Evolutionary conservation across 2,797 vertebrate species (phyloP), one percentile per base, ranked within the genome.

Genomic region (Morus bassanus): DNA sequence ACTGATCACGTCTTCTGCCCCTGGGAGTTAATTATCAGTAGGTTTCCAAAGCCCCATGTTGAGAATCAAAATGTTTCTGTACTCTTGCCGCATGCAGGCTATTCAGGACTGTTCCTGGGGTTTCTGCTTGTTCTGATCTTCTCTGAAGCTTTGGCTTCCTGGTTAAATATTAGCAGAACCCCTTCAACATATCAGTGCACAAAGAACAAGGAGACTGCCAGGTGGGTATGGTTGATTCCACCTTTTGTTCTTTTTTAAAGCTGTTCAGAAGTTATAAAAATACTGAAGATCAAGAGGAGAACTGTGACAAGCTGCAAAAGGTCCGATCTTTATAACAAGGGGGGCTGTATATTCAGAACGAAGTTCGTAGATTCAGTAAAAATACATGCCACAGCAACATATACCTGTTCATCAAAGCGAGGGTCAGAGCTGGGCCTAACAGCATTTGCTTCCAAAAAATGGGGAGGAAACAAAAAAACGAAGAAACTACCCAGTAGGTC

Each of bases 101-200:
- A 64, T 70, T 92, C 67, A 33, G 51, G 59, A 60, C 59, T 17
- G 22, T 13, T 93, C 81, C 87, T 76, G 74, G 30, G 54, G 46
- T 35, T 91, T 87, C 63, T 95, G 75, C 70, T 82, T 73, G 21
- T 43, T 93, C 87, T 76, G n/a, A 54, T 89, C 35, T 53, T 39
- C 89, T 79, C 84, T 72, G 54, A 92, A 94, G 84, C 70, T 57
- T 69, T 82, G 81, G 33, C 45, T 94, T 83, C 60, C 10, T 7
- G 46, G 95, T 92, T 88, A 93, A 97, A 92, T 51, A 91, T 89
- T 77, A 95, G 35, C 54, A 63, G 78, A 91, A 65, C 43, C 77
- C 72, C 68, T 89, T 73, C 22, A 88, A 65, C 43, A 9, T 24
- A 50, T 12, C 67, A 59, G 75, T 11, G 54, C 46, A 51, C 51